Percentiles rank a stretch among this genome's conserved stretches.
phyloP scores from a whole-genome alignment of 2,113 vertebrate genomes.

The Hucho hucho region DNA sequence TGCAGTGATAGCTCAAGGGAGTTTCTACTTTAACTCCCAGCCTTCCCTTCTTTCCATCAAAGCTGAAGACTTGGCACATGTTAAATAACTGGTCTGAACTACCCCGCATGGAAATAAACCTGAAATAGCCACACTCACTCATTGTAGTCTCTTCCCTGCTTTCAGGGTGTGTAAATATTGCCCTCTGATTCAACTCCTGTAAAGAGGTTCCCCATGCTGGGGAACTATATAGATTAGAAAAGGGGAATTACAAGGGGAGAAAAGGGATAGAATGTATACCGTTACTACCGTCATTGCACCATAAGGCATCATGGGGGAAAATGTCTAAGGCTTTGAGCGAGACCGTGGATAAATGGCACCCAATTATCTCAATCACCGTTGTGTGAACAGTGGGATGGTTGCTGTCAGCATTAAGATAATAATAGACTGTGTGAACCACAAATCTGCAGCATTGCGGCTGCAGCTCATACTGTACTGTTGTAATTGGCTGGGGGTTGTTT shows the following conservation, averaged over 20 bases:
- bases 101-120: neutral
- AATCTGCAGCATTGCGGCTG: neutral
- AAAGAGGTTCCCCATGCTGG: slow-evolving; percentile 23
- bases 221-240: slow-evolving; percentile 21
- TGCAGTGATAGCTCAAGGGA: no score
- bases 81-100: neutral
- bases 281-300: neutral
- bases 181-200: slow-evolving; percentile 31
- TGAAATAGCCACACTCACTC: neutral
- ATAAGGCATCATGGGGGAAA: slow-evolving; percentile 5
- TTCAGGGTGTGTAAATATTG: slow-evolving; percentile 41
- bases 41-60: neutral
- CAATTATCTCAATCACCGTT: slow-evolving; percentile 61
- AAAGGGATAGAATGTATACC: slow-evolving; percentile 4
- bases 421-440: slow-evolving; percentile 49
- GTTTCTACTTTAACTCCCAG: neutral
- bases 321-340: slow-evolving; percentile 2
- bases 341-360: slow-evolving; percentile 47
- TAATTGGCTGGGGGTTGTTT: neutral
- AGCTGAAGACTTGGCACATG: neutral
- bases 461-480: neutral
- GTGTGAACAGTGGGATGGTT: slow-evolving; percentile 58
- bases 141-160: neutral
- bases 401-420: slow-evolving; percentile 53
- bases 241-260: neutral